phyloP scores from a whole-genome alignment of 2,113 vertebrate genomes.

The Tapirus terrestris region DNA sequence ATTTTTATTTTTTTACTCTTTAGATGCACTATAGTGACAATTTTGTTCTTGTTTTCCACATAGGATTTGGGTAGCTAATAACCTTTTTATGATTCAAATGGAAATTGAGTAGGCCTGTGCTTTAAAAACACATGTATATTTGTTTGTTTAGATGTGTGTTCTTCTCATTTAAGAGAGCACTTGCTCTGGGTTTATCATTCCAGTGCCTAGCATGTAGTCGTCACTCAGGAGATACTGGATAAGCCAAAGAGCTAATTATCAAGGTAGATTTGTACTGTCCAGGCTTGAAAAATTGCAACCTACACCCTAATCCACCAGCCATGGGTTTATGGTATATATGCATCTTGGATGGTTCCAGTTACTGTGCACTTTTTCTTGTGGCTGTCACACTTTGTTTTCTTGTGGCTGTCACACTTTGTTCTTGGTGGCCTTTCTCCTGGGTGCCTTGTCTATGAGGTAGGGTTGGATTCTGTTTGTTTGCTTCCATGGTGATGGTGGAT shows the following conservation, averaged over 20 bases:
- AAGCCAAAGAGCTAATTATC: not conserved
- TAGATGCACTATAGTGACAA: not conserved
- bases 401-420: not conserved
- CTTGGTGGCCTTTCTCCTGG: not conserved
- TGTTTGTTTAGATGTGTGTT: not conserved
- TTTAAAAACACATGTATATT: not conserved
- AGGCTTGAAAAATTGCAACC: not conserved
- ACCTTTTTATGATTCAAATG: constrained; percentile 30
- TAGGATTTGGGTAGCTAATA: constrained; percentile 15
- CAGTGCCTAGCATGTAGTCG: not conserved
- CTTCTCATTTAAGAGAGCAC: not conserved
- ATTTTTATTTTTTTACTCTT: not conserved
- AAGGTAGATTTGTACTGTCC: not conserved
- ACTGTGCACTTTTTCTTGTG: not conserved
- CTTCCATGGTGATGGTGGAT: not conserved
- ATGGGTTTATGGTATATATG: not conserved
- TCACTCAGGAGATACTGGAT: not conserved
- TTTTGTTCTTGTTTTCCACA: not conserved
- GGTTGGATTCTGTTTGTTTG: not conserved
- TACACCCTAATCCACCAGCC: not conserved
- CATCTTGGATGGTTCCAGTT: not conserved
- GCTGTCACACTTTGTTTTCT: not conserved
- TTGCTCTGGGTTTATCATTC: not conserved
- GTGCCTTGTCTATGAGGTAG: not conserved
- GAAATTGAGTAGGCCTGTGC: not conserved